Percentiles rank a stretch among this genome's conserved stretches.
phyloP scores from a whole-genome alignment of 1,140 invertebrate genomes.

The Choristoneura fumiferana region DNA sequence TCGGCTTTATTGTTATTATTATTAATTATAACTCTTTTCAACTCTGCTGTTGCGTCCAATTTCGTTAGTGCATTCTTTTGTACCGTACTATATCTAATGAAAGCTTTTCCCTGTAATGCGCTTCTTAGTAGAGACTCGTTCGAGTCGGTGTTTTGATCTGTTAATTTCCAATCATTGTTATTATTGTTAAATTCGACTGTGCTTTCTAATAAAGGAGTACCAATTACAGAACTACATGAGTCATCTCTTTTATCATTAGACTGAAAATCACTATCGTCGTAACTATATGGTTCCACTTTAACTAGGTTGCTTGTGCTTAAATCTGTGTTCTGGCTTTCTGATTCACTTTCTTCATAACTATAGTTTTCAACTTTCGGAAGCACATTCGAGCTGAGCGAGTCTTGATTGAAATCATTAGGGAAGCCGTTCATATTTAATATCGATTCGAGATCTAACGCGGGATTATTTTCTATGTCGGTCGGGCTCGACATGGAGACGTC shows the following conservation, averaged over 20 bases:
- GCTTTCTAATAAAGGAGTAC: slow-evolving; percentile 76
- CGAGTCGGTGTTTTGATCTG: slow-evolving; percentile 83
- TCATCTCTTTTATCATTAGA: slow-evolving; percentile 82
- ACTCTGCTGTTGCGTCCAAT: slow-evolving; percentile 55
- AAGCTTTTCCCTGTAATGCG: slow-evolving; percentile 87
- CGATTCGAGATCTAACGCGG: slow-evolving; percentile 82
- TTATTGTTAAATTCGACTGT: slow-evolving; percentile 83
- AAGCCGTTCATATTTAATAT: slow-evolving; percentile 82
- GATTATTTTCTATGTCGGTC: slow-evolving; percentile 78
- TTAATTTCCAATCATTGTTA: slow-evolving; percentile 89
- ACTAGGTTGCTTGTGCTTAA: slow-evolving; percentile 80
- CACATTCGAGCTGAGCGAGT: slow-evolving; percentile 55
- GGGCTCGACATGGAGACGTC: slow-evolving; percentile 81
- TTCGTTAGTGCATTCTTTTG: slow-evolving; percentile 63
- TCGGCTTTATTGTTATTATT: slow-evolving; percentile 76
- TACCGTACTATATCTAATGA: slow-evolving; percentile 79
- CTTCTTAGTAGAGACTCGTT: slow-evolving; percentile 88
- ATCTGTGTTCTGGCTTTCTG: slow-evolving; percentile 81
- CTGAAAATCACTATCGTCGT: slow-evolving; percentile 84
- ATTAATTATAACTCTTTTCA: slow-evolving; percentile 67
- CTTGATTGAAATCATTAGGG: slow-evolving; percentile 75
- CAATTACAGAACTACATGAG: slow-evolving; percentile 65
- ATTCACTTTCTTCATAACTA: slow-evolving; percentile 80
- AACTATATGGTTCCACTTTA: slow-evolving; percentile 82
- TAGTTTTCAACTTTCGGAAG: slow-evolving; percentile 81